Percentiles rank a stretch among this genome's conserved stretches.
Conservation (phyloP, 2,113 vertebrate genomes). For the Ploceus nigricollis region DNA sequence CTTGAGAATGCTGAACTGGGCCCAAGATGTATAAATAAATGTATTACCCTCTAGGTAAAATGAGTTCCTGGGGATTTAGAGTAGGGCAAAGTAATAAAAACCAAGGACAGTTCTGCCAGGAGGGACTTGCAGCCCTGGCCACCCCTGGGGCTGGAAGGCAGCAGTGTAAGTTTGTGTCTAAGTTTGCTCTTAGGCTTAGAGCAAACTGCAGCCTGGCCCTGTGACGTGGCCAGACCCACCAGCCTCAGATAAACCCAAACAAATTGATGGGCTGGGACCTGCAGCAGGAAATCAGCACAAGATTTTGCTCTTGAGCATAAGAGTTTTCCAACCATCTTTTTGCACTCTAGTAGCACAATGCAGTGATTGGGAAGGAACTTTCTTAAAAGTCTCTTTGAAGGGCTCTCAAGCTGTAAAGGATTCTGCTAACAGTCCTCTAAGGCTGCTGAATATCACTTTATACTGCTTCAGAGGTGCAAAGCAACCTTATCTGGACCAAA, state of each 20-base stretch:
- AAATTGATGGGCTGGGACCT: not conserved
- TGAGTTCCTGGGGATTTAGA: not conserved
- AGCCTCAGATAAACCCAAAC: not conserved
- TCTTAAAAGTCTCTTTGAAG: not conserved
- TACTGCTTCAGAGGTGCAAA: not conserved
- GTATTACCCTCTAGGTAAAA: not conserved
- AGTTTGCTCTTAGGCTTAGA: rapidly evolving
- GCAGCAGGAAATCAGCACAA: not conserved
- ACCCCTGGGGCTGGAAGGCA: not conserved
- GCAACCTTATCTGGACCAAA: conserved; percentile 19
- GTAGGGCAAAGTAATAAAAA: not conserved
- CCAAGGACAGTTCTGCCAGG: not conserved
- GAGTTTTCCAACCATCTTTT: not conserved
- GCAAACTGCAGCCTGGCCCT: not conserved
- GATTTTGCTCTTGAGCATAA: not conserved
- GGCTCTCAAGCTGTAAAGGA: not conserved
- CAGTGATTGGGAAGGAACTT: not conserved
- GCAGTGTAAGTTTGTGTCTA: not conserved
- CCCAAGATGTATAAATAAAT: not conserved
- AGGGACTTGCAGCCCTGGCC: not conserved
- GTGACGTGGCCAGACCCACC: rapidly evolving
- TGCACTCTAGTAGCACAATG: rapidly evolving
- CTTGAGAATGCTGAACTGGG: not conserved
- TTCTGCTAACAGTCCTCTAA: not conserved
- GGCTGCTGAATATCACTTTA: not conserved